Base-by-base conservation (phyloP, 2,888 invertebrate species). In the Diadegma fenestrale region DNA sequence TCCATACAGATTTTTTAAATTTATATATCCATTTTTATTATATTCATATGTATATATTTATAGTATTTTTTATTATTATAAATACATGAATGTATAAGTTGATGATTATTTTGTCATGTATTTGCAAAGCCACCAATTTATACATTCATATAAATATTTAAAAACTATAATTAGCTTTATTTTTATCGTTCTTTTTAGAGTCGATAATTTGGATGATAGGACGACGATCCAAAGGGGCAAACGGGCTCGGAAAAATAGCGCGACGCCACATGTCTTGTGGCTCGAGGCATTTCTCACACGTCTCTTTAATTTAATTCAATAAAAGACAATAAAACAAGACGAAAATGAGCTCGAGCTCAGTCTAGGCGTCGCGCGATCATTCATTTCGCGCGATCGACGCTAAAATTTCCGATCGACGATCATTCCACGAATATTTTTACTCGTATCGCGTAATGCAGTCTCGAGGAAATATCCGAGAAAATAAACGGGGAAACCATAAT, bases 241-340 rank as follows among this genome's bases (percentile, higher is more conserved):
- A 87, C 83, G 87, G 86, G 54, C 41, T 71, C 85, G 84, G 87
- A 80, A 86, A 79, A 81, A 85, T 76, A 82, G 82, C 90, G 89
- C 91, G 90, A 88, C 90, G 89, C 92, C 92, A 91, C 91, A 88
- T 91, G 92, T 91, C 91, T 92, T 90, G 89, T 86, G 91, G 91
- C 92, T 90, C 87, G 75, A 86, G 80, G 71, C 83, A 80, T 83
- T 80, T 87, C 75, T 69, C 7, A 79, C 71, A 45, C 41, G 26
- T 79, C 26, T 63, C 71, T 64, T 61, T 45, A 51, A 12, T 66
- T 43, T 72, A n/a, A n/a, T 33, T 5, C 3, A 45, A 58, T 43
- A 69, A 63, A 63, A 63, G 63, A 63, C 1, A 45, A 45, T 37
- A 51, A 14, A 37, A 75, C 41, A 30, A 43, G 8, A 37, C 30